Conservation (phyloP, 2,888 invertebrate species). For the Tillus elongatus region DNA sequence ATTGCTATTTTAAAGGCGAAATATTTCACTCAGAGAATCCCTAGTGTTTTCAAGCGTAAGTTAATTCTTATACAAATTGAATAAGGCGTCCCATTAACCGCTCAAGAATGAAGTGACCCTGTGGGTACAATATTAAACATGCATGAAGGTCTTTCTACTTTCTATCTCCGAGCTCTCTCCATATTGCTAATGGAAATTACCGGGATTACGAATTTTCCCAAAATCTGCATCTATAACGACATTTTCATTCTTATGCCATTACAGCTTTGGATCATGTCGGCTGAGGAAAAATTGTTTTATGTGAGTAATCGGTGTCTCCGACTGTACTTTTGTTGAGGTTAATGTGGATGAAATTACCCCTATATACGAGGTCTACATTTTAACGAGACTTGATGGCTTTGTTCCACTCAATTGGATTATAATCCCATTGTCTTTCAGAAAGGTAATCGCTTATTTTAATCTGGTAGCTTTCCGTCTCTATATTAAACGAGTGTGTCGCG, state of each 20-base stretch:
- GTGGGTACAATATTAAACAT: conserved; percentile 37
- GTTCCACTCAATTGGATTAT: too few relatives aligned
- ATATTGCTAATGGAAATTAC: conserved; percentile 23
- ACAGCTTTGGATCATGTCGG: conserved; percentile 12
- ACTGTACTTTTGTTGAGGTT: too few relatives aligned
- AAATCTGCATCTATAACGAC: conserved; percentile 17
- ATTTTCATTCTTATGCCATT: conserved; percentile 19
- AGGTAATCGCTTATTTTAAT: too few relatives aligned
- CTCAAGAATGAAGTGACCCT: conserved; percentile 36
- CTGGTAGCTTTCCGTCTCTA: too few relatives aligned
- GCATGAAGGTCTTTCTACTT: conserved; percentile 29
- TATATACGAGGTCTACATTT: too few relatives aligned
- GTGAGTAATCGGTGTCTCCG: conserved; percentile 18
- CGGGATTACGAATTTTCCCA: conserved; percentile 21
- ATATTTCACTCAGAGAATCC: too few relatives aligned
- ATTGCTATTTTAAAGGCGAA: too few relatives aligned
- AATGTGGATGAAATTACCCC: too few relatives aligned
- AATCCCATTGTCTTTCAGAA: too few relatives aligned
- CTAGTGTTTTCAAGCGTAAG: too few relatives aligned
- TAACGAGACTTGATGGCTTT: too few relatives aligned
- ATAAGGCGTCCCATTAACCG: conserved; percentile 36
- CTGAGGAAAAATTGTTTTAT: conserved; percentile 19
- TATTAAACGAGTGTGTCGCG: too few relatives aligned
- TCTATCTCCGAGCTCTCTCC: conserved; percentile 8
- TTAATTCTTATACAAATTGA: conserved; percentile 38